Evolutionary conservation across 2,113 vertebrate genomes (phyloP).

Genomic region (Meles meles): DNA sequence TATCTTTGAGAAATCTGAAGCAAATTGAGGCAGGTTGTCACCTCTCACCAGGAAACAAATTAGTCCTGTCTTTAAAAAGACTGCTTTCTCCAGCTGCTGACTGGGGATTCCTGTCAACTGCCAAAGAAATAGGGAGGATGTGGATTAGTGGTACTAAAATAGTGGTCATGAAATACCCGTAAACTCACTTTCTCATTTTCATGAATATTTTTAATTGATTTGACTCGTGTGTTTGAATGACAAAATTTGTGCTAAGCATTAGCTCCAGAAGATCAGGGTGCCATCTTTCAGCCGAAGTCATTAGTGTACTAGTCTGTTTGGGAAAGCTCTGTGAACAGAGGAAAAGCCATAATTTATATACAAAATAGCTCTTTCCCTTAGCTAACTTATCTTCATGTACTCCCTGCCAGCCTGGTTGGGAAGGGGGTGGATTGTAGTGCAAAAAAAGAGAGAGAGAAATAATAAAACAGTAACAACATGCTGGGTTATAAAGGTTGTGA

Average conservation of each 20-base stretch:
- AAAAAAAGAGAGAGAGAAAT: background rate
- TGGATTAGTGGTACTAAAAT: background rate
- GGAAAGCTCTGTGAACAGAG: background rate
- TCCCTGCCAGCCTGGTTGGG: background rate
- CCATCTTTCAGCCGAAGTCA: background rate
- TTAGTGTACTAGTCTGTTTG: background rate
- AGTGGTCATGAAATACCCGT: background rate
- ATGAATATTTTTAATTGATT: background rate
- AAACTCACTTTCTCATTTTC: background rate
- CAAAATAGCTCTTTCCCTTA: background rate
- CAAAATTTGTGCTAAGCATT: background rate
- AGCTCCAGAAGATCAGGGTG: background rate
- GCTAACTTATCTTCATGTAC: background rate
- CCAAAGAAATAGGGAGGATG: background rate
- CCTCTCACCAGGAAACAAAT: conserved; percentile 65
- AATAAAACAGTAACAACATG: background rate
- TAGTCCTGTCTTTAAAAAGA: conserved; percentile 38
- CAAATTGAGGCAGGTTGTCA: conserved; percentile 24
- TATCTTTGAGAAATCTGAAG: conserved; percentile 59
- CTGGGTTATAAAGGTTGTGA: background rate
- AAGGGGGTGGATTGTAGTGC: background rate
- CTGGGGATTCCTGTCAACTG: background rate
- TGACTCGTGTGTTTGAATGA: background rate
- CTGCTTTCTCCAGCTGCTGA: background rate
- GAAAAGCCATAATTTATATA: background rate